phyloP scores from a whole-genome alignment of 1,140 invertebrate genomes.

The Ephestia elutella region DNA sequence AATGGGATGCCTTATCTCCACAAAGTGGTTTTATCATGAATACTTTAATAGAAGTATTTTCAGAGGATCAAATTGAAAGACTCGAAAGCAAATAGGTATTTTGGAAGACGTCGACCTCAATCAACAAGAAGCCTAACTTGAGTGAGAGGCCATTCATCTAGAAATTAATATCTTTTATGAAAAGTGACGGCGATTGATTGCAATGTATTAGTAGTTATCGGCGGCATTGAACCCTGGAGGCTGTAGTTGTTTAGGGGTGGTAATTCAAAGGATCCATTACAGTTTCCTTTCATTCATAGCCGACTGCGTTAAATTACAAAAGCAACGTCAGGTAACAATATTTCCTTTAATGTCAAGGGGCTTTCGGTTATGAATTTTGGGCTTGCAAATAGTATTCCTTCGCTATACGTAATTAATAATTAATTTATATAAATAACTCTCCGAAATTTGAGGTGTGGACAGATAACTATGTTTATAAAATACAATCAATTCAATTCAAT shows the following conservation, averaged over 20 bases:
- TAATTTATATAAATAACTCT: neutral
- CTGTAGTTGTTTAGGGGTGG: neutral
- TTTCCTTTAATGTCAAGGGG: neutral
- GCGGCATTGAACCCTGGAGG: neutral
- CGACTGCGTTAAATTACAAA: neutral
- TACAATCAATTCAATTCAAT: too few relatives aligned
- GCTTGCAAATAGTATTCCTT: neutral
- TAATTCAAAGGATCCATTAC: neutral
- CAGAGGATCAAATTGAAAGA: neutral
- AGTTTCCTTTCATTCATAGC: too few relatives aligned
- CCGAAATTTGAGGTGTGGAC: neutral
- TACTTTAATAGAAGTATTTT: neutral
- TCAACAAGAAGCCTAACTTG: neutral
- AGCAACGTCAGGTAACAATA: neutral
- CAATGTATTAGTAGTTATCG: neutral
- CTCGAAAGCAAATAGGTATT: neutral
- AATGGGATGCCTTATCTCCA: neutral
- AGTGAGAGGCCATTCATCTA: neutral
- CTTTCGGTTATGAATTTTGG: neutral
- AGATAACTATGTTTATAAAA: neutral
- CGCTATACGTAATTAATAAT: neutral
- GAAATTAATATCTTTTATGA: neutral
- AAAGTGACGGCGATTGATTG: neutral
- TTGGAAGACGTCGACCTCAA: neutral
- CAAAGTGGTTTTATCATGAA: constrained; percentile 4